Base-by-base conservation (phyloP, 2,797 vertebrate genomes). In the Neosilurus hyrtlii region DNA sequence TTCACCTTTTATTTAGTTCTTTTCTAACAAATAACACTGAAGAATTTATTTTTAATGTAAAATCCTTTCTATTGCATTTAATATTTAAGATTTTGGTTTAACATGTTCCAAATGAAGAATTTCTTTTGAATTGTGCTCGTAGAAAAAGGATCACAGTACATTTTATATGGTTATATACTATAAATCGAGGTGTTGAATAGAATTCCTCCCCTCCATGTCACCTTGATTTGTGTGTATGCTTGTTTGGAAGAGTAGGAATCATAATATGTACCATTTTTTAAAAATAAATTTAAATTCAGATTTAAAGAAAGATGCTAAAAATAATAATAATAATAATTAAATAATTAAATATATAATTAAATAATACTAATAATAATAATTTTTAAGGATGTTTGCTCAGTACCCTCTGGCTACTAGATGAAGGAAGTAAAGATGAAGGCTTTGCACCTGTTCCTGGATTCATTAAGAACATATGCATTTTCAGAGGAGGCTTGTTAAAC, bases 111-210 rank as follows among this genome's bases (percentile, higher is more conserved):
- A 87, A 72, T 78, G 35, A 84, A 82, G 72, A 71, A 26, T 67
- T 81, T 61, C 81, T 18, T 61, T 26, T 8, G 75, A 43, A 68
- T 80, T 82, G 78, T 75, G 72, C 62, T 72, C 75, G 72, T 75
- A 81, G 80, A 70, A 78, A 70, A 78, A 83, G 83, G 52, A 62
- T 82, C 76, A 52, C 80, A 65, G 77, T 88, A 83, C 30, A 81
- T 89, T 89, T 89, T 84, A 79, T 89, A 89, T 85, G 83, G 83
- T 76, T 86, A 86, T 78, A 82, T 86, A 84, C 83, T 87, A 85
- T 88, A 86, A 82, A 87, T 87, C 87, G 79, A 18, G 49, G 43
- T 66, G 75, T 90, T 87, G 82, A 87, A 86, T 91, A 90, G 87
- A 90, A 61, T 66, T 80, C 74, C 63, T 75, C 52, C 43, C 61